Percentiles rank a stretch among this genome's conserved stretches.
phyloP scores from a whole-genome alignment of 2,888 invertebrate genomes.

The Trichogramma dendrolimi region DNA sequence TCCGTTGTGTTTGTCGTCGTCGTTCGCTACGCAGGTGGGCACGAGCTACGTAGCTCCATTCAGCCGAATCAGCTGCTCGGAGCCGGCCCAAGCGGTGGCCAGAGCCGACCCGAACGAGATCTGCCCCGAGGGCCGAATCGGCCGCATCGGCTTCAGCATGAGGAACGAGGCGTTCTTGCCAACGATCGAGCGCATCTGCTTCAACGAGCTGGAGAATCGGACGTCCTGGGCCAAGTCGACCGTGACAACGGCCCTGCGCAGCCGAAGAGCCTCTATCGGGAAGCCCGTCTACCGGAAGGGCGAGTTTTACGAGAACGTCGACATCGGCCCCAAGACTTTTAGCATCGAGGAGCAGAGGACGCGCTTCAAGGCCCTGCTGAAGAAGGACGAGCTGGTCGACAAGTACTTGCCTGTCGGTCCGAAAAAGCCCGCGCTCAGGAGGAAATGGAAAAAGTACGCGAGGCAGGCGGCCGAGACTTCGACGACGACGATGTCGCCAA shows the following conservation, averaged over 20 bases:
- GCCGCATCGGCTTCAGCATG: constrained; percentile 15
- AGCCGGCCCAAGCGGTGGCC: background rate
- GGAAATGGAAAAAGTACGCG: too few relatives aligned
- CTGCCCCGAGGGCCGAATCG: constrained; percentile 20
- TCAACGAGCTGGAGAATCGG: constrained; percentile 54
- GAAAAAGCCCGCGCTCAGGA: background rate
- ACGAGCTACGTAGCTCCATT: constrained; percentile 9
- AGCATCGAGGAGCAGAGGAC: constrained; percentile 30
- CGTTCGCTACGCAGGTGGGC: background rate
- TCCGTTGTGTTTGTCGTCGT: too few relatives aligned
- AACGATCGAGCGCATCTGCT: constrained; percentile 50
- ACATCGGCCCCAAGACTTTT: constrained; percentile 43
- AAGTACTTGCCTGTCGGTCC: constrained; percentile 35
- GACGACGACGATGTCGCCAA: too few relatives aligned
- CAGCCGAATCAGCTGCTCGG: constrained; percentile 1
- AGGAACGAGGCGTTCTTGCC: background rate
- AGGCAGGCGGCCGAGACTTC: too few relatives aligned
- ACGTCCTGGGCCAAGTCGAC: constrained; percentile 57
- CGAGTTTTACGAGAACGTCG: constrained; percentile 52
- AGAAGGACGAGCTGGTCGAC: constrained; percentile 33
- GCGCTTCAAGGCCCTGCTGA: constrained; percentile 36
- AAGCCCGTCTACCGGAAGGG: constrained; percentile 54
- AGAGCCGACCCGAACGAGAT: background rate
- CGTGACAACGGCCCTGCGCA: constrained; percentile 52
- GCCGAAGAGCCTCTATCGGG: constrained; percentile 54